Evolutionary conservation across 1,140 invertebrate species (phyloP).

Genomic region (Pteromalus puparum): DNA sequence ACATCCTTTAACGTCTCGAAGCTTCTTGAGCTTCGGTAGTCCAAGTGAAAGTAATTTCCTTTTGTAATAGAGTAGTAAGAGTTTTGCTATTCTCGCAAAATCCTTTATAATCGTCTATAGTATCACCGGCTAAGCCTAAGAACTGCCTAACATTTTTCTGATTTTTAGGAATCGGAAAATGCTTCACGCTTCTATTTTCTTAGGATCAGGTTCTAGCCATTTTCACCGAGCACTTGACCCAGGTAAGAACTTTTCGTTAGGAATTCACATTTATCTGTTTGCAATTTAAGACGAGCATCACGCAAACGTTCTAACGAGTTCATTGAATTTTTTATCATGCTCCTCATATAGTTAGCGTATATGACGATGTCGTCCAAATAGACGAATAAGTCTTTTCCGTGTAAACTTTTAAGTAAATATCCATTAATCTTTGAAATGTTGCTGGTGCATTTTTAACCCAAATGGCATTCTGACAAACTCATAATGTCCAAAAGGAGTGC

Average conservation of each 20-base stretch:
- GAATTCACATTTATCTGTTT: slow-evolving; percentile 33
- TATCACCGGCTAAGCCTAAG: slow-evolving; percentile 59
- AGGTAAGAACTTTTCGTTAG: slow-evolving; percentile 57
- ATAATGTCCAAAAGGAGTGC: slow-evolving; percentile 62
- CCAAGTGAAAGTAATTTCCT: slow-evolving; percentile 57
- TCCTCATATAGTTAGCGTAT: slow-evolving; percentile 63
- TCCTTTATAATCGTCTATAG: slow-evolving; percentile 59
- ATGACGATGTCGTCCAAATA: slow-evolving; percentile 74
- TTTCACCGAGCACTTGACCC: slow-evolving; percentile 56
- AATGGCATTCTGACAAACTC: slow-evolving; percentile 67
- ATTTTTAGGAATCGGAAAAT: slow-evolving; percentile 51
- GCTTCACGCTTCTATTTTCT: slow-evolving; percentile 50
- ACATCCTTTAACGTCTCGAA: slow-evolving; percentile 55
- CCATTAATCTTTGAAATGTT: slow-evolving; percentile 68
- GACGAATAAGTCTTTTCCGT: slow-evolving; percentile 62
- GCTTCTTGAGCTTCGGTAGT: not conserved
- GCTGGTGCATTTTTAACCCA: slow-evolving; percentile 64
- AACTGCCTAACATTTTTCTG: slow-evolving; percentile 54
- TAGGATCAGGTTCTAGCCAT: too few relatives aligned
- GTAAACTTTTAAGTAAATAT: slow-evolving; percentile 63
- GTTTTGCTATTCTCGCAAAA: slow-evolving; percentile 60
- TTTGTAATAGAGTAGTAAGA: slow-evolving; percentile 60
- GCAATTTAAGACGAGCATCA: slow-evolving; percentile 39
- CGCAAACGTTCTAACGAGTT: slow-evolving; percentile 55
- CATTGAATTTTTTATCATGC: slow-evolving; percentile 58